Evolutionary conservation across 2,888 invertebrate genomes (phyloP), one percentile per base, ranked within the genome.

Genomic region (Pterostichus madidus): DNA sequence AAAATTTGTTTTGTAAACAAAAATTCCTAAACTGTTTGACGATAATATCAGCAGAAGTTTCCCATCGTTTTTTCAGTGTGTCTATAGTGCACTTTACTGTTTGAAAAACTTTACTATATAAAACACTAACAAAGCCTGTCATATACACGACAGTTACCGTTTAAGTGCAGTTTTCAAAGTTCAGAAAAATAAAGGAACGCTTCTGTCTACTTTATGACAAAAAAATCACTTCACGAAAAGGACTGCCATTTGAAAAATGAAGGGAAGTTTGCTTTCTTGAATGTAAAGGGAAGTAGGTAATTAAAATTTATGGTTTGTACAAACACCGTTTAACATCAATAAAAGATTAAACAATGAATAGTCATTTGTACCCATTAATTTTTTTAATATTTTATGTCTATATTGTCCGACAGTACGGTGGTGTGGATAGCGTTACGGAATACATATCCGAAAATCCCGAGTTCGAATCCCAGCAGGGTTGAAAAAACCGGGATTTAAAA

Each of bases 111-210:
- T 64, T 13, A 64, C 35, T 64, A 35, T 35, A 64, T 64, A 35
- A 64, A 64, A 64, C 64, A 35, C 64, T 32, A 64, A 64, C 64
- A 64, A 64, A 64, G 64, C n/a, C 32, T 64, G 64, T 64, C 64
- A 64, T 64, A 11, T 35, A 64, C 64, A 61, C 35, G 35, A 35
- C 64, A 64, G 64, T 64, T 32, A 64, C 8, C 64, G 35, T 64
- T 35, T 64, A 64, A 64, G 64, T 64, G 64, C 35, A 64, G 64
- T 64, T 64, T 32, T 64, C 6, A 59, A 64, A 64, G 64, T 64
- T 64, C 35, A 64, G 1, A 64, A 64, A 64, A 64, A 64, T 35
- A 35, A 64, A 64, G 64, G 35, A 59, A 24, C 8, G 59, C 24
- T 59, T 11, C 59, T 24, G 59, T 59, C 59, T 59, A 24, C 59